These are phyloP conservation scores for Choloepus hoffmanni DNA, from an alignment of 2,113 vertebrate genomes.

Conservation along the genomic window DNA sequence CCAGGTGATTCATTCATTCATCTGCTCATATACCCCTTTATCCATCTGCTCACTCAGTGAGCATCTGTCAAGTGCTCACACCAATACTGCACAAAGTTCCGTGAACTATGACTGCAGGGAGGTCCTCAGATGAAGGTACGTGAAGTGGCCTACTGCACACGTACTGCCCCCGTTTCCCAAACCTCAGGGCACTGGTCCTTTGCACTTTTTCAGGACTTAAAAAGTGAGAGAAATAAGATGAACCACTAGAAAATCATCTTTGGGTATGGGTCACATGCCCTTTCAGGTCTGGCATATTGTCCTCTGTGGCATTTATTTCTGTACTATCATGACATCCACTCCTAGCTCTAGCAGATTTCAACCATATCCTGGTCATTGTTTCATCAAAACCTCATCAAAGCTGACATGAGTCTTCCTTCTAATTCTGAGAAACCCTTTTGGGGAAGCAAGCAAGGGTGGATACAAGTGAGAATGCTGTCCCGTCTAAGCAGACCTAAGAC, in stretches of 20 bases:
- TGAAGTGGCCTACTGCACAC: background rate
- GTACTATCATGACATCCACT: background rate
- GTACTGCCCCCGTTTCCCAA: background rate
- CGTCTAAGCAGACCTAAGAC: background rate
- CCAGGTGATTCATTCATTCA: background rate
- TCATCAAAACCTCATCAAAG: background rate
- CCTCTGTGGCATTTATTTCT: background rate
- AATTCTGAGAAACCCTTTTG: slow-evolving; percentile 3
- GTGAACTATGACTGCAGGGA: background rate
- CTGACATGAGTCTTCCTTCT: background rate
- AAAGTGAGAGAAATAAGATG: background rate
- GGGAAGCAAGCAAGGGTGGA: background rate
- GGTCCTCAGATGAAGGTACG: background rate
- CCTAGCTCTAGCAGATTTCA: background rate
- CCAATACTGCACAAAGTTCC: background rate
- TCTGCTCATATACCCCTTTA: background rate
- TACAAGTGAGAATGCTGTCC: background rate
- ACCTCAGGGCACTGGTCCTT: background rate
- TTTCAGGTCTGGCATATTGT: background rate
- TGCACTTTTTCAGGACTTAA: background rate
- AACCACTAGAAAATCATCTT: background rate
- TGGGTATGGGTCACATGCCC: background rate
- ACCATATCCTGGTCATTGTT: background rate
- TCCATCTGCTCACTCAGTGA: background rate
- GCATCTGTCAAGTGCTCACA: background rate